Evolutionary conservation across 2,113 vertebrate genomes (phyloP).

Genomic region (Lathamus discolor): DNA sequence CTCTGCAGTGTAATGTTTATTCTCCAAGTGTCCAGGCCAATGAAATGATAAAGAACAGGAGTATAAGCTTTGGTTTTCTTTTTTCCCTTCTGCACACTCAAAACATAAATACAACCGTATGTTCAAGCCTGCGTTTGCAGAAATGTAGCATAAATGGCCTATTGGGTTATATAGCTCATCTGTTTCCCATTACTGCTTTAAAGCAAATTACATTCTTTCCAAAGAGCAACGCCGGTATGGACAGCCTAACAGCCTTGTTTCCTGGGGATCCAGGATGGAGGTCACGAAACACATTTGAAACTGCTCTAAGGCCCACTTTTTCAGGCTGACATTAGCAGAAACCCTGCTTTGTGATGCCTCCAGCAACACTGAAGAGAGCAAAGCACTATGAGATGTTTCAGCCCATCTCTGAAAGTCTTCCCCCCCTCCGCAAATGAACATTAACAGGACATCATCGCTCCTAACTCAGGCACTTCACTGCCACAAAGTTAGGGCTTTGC

Average conservation of each 20-base stretch:
- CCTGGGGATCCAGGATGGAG: background rate
- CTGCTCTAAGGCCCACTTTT: background rate
- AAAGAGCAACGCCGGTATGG: background rate
- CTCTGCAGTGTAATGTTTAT: slow-evolving; percentile 23
- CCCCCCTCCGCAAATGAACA: background rate
- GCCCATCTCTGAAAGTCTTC: background rate
- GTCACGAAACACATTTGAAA: background rate
- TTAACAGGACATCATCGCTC: background rate
- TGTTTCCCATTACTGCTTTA: slow-evolving; percentile 55
- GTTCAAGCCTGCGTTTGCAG: slow-evolving; percentile 26
- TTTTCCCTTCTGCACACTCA: background rate
- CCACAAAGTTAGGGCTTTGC: background rate
- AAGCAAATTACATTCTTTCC: slow-evolving; percentile 20
- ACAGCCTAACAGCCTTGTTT: background rate
- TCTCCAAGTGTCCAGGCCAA: slow-evolving; percentile 22
- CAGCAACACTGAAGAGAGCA: background rate
- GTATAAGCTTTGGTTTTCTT: background rate
- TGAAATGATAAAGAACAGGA: slow-evolving; percentile 28
- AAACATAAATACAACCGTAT: slow-evolving; percentile 42
- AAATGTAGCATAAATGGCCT: slow-evolving; percentile 31
- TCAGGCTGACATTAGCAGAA: background rate
- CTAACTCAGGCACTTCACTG: background rate
- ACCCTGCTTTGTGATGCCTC: background rate
- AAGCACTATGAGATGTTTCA: background rate
- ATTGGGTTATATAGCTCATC: slow-evolving; percentile 54